Percentiles rank a stretch among this genome's conserved stretches.
Conservation (phyloP, 2,888 invertebrate genomes). For the Ophonus ardosiacus region DNA sequence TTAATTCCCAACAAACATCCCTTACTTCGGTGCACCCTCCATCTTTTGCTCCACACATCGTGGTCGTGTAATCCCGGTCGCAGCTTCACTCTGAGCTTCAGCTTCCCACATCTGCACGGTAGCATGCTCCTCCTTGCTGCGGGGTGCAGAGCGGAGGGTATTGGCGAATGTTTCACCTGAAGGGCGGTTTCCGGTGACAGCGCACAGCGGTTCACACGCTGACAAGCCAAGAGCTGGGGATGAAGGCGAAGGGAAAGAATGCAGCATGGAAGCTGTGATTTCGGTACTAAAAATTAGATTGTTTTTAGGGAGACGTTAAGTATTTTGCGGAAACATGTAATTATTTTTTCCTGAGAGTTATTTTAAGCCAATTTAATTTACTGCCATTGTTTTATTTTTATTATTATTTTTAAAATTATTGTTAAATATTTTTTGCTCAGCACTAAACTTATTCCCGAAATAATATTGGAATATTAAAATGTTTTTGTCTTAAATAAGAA, state of each 20-base stretch:
- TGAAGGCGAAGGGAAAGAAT: background rate
- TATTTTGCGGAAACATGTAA: background rate
- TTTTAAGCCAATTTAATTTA: no score
- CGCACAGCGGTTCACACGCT: conserved; percentile 71
- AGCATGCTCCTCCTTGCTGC: conserved; percentile 55
- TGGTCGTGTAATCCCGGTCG: conserved; percentile 21
- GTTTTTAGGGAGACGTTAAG: background rate
- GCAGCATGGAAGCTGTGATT: background rate
- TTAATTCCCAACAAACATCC: background rate
- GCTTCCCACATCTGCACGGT: conserved; percentile 71
- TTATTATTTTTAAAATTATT: no score
- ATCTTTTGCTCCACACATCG: background rate
- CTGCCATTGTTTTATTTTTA: no score
- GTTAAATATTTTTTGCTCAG: no score
- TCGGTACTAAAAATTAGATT: no score
- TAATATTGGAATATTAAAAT: no score
- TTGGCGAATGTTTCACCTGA: conserved; percentile 70
- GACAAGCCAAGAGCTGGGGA: background rate
- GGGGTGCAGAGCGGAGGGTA: conserved; percentile 16
- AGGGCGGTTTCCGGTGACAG: conserved; percentile 74
- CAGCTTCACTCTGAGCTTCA: background rate
- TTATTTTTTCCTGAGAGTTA: background rate
- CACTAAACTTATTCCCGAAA: no score
- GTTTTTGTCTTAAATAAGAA: no score
- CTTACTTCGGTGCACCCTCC: background rate